A percentile compares a stretch with the other conserved stretches of the same genome.
Evolutionary conservation across 2,113 vertebrate genomes (phyloP).

Genomic region (Formicarius rufipectus): DNA sequence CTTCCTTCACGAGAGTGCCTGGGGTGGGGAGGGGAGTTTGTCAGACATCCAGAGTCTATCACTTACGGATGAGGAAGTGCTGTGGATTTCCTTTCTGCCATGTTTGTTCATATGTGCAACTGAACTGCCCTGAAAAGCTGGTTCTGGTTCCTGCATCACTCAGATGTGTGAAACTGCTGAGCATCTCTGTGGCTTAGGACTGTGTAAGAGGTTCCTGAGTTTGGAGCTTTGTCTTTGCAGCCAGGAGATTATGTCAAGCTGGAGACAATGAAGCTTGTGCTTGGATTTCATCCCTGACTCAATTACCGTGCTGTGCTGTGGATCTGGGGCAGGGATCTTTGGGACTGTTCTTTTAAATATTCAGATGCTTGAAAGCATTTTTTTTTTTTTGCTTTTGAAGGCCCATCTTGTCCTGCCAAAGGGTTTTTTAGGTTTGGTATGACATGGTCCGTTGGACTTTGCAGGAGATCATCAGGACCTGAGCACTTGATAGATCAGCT

Average conservation of each 20-base stretch:
- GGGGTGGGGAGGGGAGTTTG: not conserved
- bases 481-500: not conserved
- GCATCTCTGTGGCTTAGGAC: not conserved
- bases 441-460: not conserved
- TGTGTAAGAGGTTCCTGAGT: not conserved
- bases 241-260: not conserved
- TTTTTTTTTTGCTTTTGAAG: not conserved
- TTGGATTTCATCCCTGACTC: not conserved
- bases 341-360: not conserved
- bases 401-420: not conserved
- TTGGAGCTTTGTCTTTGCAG: not conserved
- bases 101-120: not conserved
- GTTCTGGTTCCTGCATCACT: not conserved
- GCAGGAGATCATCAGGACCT: not conserved
- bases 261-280: not conserved
- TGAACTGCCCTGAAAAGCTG: not conserved
- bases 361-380: not conserved
- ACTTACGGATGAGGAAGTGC: not conserved
- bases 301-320: not conserved
- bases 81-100: not conserved
- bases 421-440: not conserved
- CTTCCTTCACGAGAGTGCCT: not conserved
- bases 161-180: not conserved
- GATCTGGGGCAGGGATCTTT: not conserved
- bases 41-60: constrained; percentile 17